Evolutionary conservation across 2,888 invertebrate species (phyloP).

Genomic region (Ceratothoa steindachneri): DNA sequence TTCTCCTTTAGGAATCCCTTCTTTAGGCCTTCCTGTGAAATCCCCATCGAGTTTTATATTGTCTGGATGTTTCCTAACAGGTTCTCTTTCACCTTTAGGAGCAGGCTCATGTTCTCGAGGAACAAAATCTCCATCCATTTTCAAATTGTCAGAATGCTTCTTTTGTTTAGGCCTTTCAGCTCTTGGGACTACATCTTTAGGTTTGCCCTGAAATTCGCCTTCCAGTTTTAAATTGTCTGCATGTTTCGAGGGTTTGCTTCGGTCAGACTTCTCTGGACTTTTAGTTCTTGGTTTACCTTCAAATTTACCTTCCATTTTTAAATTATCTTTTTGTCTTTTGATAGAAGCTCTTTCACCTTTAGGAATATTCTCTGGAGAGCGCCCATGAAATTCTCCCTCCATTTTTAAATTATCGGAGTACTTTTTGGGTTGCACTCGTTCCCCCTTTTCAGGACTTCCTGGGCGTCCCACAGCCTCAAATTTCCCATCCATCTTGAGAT

Average conservation of each 20-base stretch:
- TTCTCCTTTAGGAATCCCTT: slow-evolving; percentile 45
- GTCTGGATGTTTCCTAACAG: slow-evolving; percentile 38
- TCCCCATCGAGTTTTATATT: slow-evolving; percentile 46
- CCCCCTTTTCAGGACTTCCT: slow-evolving; percentile 53
- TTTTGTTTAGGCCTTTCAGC: slow-evolving; percentile 32
- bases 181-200: slow-evolving; percentile 46
- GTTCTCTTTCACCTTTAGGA: slow-evolving; percentile 26
- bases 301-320: slow-evolving; percentile 38
- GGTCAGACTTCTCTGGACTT: slow-evolving; percentile 34
- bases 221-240: slow-evolving; percentile 42
- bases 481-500: slow-evolving; percentile 52
- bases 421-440: slow-evolving; percentile 35
- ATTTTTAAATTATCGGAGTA: slow-evolving; percentile 38
- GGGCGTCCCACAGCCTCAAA: slow-evolving; percentile 53
- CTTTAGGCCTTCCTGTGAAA: slow-evolving; percentile 38
- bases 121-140: slow-evolving; percentile 42
- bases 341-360: slow-evolving; percentile 45
- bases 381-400: slow-evolving; percentile 49
- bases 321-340: slow-evolving; percentile 45
- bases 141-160: slow-evolving; percentile 50
- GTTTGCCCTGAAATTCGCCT: slow-evolving; percentile 45
- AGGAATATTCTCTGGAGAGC: slow-evolving; percentile 46
- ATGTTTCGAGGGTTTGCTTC: slow-evolving; percentile 36
- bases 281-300: slow-evolving; percentile 42
- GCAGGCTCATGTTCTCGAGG: slow-evolving; percentile 23